Base-by-base conservation (phyloP, 2,888 invertebrate species). In the Agrochola macilenta region DNA sequence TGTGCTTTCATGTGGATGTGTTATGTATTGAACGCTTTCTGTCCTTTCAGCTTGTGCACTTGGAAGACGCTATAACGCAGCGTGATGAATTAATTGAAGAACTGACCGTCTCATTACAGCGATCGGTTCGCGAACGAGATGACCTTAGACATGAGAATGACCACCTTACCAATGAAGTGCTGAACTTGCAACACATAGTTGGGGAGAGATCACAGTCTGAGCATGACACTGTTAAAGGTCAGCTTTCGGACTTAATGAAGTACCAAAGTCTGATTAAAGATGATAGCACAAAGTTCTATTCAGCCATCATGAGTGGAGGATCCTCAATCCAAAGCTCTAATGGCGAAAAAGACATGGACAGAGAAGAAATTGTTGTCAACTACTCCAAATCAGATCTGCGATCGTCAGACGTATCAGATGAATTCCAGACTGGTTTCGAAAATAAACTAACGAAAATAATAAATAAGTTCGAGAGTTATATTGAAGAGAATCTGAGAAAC, bases 21-120 rank as follows among this genome's bases (percentile, higher is more conserved):
- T 87, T 83, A 89, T 91, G 91, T 90, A 88, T 89, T 82, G 76
- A 88, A 85, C 23, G 88, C 88, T 88, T 87, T 87, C 91, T 98
- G 98, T 95, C 93, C 91, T 97, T 97, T 91, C 94, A 98, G 98
- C 97, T 98, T 90, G 97, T 97, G 93, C 98, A 98, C 93, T 98
- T 98, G 93, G 98, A 98, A 93, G 97, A 97, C 88, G 98, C 98
- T 88, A 95, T 98, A 78, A 95, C 96, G 20, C 97, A 97, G 87
- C 97, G 98, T 89, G 98, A 98, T 91, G 97, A 97, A 88, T 93
- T 98, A 90, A 98, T 98, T 87, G 97, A 97, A 89, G 97, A 98
- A 93, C 96, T 98, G 78, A 98, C 97, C 83, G 96, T 97, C 89
- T 97, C 98, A 52, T 96, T 98, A 89, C 97, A 98, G 93, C 97